A percentile compares a stretch with the other conserved stretches of the same genome.
Evolutionary conservation across 2,113 vertebrate genomes (phyloP).

Genomic region (Engystomops pustulosus): DNA sequence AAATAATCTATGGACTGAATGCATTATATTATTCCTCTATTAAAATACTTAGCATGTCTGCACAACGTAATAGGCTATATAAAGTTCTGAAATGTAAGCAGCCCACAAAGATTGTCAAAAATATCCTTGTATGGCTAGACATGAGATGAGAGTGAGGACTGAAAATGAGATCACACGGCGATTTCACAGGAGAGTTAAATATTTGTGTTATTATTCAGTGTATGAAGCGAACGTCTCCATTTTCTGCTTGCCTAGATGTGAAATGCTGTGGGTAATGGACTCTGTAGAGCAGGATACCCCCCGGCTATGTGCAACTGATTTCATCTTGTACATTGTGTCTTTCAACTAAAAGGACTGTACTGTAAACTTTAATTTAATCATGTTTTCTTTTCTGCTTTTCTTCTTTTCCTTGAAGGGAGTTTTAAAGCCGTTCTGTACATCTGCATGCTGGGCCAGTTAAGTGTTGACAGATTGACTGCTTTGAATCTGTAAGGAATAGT

Average conservation of each 20-base stretch:
- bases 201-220: conserved; percentile 25
- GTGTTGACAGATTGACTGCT: conserved; percentile 41
- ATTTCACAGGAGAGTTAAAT: not conserved
- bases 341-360: conserved; percentile 30
- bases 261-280: conserved; percentile 37
- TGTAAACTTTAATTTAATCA: conserved; percentile 45
- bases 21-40: not conserved
- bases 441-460: conserved; percentile 27
- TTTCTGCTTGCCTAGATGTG: conserved; percentile 45
- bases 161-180: not conserved
- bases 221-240: conserved; percentile 27
- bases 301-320: conserved; percentile 49
- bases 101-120: not conserved
- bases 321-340: conserved; percentile 24
- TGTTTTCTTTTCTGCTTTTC: not conserved
- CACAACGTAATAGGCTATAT: not conserved
- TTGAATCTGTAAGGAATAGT: conserved; percentile 23
- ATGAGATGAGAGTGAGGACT: not conserved
- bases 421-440: not conserved
- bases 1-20: no score
- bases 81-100: not conserved
- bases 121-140: not conserved
- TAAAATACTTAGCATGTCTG: not conserved
- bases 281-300: conserved; percentile 21
- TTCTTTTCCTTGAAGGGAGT: conserved; percentile 9